Base-by-base conservation (phyloP, 2,888 invertebrate species). In the Seira musarum region DNA sequence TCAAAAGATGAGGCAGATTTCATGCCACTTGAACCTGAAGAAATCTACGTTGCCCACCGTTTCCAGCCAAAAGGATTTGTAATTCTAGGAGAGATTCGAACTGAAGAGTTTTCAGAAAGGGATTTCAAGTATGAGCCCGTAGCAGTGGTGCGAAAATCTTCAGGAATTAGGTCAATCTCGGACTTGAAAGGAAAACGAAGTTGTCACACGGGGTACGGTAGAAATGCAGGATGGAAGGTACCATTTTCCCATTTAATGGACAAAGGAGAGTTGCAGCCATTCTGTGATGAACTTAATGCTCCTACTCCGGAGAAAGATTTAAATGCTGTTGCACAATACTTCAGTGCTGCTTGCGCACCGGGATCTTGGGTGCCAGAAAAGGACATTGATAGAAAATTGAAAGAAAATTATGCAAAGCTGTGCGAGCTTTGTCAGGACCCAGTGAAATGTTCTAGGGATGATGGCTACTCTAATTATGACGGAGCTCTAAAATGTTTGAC, bases 281-380 rank as follows among this genome's bases (percentile, higher is more conserved):
- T 74, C 46, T 84, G 84, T 25, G 78, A 83, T 1, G 78, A 78
- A 57, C 57, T 80, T 1, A 73, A 82, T 15, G 84, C 81, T 13
- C 75, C 85, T 2, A 80, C 83, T 13, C 66, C 80, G 17, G 85
- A 85, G 75, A 80, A 74, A 21, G 85, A 85, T 49, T 67, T 85
- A 19, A 80, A 73, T 70, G 84, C 85, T 8, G 53, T 85, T 17
- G 57, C 95, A 0, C 90, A 91, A 65, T 96, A 92, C 90, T 97
- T 97, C 89, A 91, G 92, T 2, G 90, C 91, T 19, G 94, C 95
- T 25, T 98, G 97, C 88, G 94, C 95, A 84, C 94, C 97, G 0
- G 97, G 97, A 0, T 92, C 93, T 0, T 96, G 96, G 96, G 92
- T 94, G 0, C 91, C 92, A 0, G 93, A 95, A 88, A 88, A 89